Percentiles rank a stretch among this genome's conserved stretches.
These are phyloP conservation scores for Nemotelus pantherinus DNA, from an alignment of 2,888 invertebrate species.

Conservation along the genomic window DNA sequence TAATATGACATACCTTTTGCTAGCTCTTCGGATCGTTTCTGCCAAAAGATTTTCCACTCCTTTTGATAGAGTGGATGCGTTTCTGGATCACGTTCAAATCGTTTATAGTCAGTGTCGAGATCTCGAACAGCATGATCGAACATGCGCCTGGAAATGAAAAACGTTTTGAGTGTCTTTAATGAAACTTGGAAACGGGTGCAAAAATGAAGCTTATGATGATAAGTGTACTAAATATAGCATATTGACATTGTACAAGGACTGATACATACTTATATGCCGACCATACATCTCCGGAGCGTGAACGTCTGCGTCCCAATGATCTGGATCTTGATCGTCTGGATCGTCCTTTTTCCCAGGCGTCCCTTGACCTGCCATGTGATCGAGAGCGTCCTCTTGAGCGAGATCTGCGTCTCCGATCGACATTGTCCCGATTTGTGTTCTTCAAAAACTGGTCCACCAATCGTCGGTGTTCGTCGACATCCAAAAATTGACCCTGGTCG, in stretches of 20 bases:
- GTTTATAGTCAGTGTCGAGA: constrained; percentile 68
- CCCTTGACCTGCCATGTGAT: background rate
- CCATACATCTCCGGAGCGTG: constrained; percentile 58
- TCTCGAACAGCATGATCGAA: constrained; percentile 47
- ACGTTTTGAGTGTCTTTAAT: background rate
- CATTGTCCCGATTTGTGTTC: constrained; percentile 51
- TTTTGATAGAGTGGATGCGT: constrained; percentile 85
- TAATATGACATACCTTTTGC: constrained; percentile 48
- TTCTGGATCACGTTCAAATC: constrained; percentile 75
- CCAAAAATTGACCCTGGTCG: constrained; percentile 51
- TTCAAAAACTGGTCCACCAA: constrained; percentile 61
- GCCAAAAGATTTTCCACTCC: constrained; percentile 92
- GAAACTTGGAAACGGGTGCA: background rate
- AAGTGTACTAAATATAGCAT: background rate
- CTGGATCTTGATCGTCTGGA: constrained; percentile 35
- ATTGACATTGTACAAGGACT: background rate
- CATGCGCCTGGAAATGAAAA: constrained; percentile 43
- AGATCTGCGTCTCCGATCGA: background rate
- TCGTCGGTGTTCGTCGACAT: constrained; percentile 59
- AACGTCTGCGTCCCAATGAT: constrained; percentile 42
- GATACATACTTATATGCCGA: constrained; percentile 57
- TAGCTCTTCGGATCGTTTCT: constrained; percentile 79
- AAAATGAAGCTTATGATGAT: background rate
- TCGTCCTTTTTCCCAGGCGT: constrained; percentile 19
- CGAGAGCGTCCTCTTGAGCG: constrained; percentile 34